These are phyloP conservation scores for Chelonus insularis DNA, from an alignment of 1,140 invertebrate species.

Conservation along the genomic window DNA sequence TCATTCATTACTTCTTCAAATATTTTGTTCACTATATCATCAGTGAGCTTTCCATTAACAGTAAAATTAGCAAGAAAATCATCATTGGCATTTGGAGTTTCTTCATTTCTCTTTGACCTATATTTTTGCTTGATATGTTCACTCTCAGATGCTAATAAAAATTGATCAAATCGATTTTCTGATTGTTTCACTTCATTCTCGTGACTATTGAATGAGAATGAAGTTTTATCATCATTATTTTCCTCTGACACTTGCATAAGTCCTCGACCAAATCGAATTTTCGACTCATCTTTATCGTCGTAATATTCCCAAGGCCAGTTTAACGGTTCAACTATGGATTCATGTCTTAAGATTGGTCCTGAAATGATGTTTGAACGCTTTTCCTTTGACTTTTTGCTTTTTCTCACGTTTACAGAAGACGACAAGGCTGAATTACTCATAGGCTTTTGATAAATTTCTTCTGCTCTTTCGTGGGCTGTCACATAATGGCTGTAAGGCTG, in stretches of 20 bases:
- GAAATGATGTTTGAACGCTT: slow-evolving; percentile 4
- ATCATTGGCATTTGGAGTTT: slow-evolving; percentile 2
- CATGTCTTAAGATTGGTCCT: slow-evolving; percentile 22
- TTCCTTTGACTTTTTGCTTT: not conserved
- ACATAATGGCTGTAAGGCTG: too few species aligned
- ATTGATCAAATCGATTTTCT: slow-evolving; percentile 5
- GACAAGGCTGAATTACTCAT: not conserved
- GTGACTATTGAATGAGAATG: too few species aligned
- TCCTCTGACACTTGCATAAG: slow-evolving; percentile 26
- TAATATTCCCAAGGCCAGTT: slow-evolving; percentile 35
- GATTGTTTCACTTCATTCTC: not conserved
- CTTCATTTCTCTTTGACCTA: slow-evolving; percentile 10
- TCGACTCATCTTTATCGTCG: slow-evolving; percentile 32
- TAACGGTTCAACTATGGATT: slow-evolving; percentile 41
- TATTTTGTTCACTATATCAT: slow-evolving; percentile 44
- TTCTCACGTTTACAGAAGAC: not conserved
- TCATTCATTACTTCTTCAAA: slow-evolving; percentile 26
- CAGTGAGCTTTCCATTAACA: slow-evolving; percentile 38
- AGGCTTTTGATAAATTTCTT: not conserved
- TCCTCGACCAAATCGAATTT: slow-evolving; percentile 35
- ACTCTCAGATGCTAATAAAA: not conserved
- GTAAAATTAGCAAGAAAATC: slow-evolving; percentile 40
- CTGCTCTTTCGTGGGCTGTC: too few species aligned
- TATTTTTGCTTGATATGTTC: not conserved
- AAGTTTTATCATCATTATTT: not conserved